phyloP scores from a whole-genome alignment of 2,797 vertebrate genomes.

The Cephalopachus bancanus region DNA sequence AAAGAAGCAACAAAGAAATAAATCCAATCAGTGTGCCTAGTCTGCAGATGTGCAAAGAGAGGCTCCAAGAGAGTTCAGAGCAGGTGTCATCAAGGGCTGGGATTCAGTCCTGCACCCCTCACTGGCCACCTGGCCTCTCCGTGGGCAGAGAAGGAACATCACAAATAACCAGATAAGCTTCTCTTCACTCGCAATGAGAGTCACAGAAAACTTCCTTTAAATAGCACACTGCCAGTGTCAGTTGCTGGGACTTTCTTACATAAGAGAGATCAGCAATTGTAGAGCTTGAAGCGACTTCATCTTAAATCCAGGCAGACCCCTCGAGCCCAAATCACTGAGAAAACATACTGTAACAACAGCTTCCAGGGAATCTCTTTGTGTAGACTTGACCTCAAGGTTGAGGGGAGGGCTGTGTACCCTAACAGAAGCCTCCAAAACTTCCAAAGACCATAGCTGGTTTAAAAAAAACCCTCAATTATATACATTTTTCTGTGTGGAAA shows the following conservation, averaged over 20 bases:
- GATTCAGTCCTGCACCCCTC: neutral
- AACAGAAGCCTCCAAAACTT: neutral
- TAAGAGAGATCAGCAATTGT: neutral
- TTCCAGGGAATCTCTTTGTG: neutral
- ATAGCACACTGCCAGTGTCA: neutral
- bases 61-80: neutral
- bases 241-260: neutral
- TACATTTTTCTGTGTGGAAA: neutral
- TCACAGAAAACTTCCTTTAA: constrained; percentile 26
- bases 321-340: neutral
- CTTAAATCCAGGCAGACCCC: neutral
- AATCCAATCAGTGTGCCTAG: neutral
- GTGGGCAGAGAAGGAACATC: neutral
- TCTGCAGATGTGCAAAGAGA: neutral
- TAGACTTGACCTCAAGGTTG: neutral
- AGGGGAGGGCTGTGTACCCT: too few species aligned
- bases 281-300: neutral
- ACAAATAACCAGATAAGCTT: neutral
- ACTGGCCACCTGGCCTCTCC: neutral
- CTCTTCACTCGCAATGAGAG: neutral
- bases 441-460: neutral
- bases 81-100: neutral
- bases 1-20: neutral
- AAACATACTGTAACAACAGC: neutral
- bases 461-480: neutral